Base-by-base conservation (phyloP, 2,113 vertebrate species). In the Loxodonta africana region DNA sequence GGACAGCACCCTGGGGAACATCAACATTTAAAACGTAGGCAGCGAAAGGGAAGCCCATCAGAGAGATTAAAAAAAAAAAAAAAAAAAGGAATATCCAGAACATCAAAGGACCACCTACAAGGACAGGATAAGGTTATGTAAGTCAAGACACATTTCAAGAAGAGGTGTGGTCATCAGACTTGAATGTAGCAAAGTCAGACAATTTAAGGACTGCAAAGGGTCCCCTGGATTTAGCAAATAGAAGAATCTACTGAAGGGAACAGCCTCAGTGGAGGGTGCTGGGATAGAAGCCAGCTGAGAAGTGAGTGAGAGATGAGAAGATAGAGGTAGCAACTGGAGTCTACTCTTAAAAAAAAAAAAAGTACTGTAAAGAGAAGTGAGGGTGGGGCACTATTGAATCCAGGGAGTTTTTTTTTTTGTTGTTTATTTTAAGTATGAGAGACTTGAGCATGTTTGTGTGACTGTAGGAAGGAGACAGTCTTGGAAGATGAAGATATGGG, bases 361-460 rank as follows among this genome's bases (percentile, higher is more conserved):
- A 62, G 11, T 53, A 57, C 3, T 46, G 12, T 84, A 76, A 77
- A 86, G 62, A 94, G 30, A 89, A 60, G 44, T 83, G 30, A 41
- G 30, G 83, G 33, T 60, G 57, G 44, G 41, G 41, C 69, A 90
- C n/a, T 20, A 33, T 12, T 88, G 86, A 95, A 81, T 76, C 30
- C 63, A 94, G 57, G 57, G 46, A 77, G 28, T 73, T 93, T 78
- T 71, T 83, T 84, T 83, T 78, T 71, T 83, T 2, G 80, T 83
- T 53, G 10, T 85, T 96, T 88, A 46, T 92, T 92, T 57, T 83
- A 63, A 86, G 18, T 92, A 26, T 11, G 57, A 94, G 74, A 90
- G 30, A 80, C 37, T 77, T 74, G n/a, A 74, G 30, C 20, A 30
- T 81, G 53, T 26, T 62, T 26, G 3, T 81, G 28, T 78, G 67